Evolutionary conservation across 2,797 vertebrate genomes (phyloP).

Genomic region (Acipenser ruthenus): DNA sequence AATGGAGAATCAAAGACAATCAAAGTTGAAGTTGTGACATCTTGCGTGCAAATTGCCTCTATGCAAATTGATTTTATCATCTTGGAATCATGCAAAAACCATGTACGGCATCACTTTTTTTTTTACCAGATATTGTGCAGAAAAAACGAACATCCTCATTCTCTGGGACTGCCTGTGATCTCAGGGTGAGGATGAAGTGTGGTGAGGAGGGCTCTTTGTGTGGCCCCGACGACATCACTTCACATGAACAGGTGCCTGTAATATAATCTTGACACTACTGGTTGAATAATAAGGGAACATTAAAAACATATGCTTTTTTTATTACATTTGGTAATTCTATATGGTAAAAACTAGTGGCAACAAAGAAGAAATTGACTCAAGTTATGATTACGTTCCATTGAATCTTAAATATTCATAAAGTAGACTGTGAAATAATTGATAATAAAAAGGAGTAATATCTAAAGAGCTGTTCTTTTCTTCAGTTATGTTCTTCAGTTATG

Average conservation of each 20-base stretch:
- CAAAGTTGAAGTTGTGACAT: too few species aligned
- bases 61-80: too few species aligned
- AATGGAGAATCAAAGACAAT: too few species aligned
- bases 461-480: too few species aligned
- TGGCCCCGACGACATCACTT: background rate
- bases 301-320: background rate
- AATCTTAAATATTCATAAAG: too few species aligned
- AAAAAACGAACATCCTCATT: slow-evolving; percentile 24
- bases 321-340: background rate
- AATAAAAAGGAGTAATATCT: too few species aligned
- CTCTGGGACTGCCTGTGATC: slow-evolving; percentile 37
- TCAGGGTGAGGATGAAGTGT: slow-evolving; percentile 31
- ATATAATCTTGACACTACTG: background rate
- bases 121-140: slow-evolving; percentile 37
- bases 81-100: background rate
- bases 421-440: too few species aligned
- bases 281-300: background rate
- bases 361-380: too few species aligned
- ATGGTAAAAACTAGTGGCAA: too few species aligned
- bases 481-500: too few species aligned
- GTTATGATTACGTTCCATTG: too few species aligned
- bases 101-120: background rate
- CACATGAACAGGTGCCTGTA: background rate
- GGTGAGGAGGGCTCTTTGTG: background rate
- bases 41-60: too few species aligned